Evolutionary conservation across 2,888 invertebrate genomes (phyloP), one percentile per base, ranked within the genome.

Genomic region (Sicus ferrugineus): DNA sequence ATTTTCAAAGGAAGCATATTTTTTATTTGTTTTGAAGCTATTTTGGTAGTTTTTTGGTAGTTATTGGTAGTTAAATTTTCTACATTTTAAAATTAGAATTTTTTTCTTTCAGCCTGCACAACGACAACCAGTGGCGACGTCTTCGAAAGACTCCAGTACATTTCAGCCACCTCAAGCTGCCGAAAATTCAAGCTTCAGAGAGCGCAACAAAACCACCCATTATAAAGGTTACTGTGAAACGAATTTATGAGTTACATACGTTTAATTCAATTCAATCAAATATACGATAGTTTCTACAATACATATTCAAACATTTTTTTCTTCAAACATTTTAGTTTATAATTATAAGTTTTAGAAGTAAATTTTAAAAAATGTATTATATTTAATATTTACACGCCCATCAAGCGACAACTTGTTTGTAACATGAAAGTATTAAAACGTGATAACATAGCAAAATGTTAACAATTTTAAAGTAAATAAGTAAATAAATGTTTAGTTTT

Each of bases 211-310:
- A 73, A 74, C 76, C 71, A 81, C 80, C 70, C 79, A 77, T 72
- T 83, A 81, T 72, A 82, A 79, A 76, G 83, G 81, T 76, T 83
- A 78, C 70, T 84, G 81, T 73, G 83, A 83, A 77, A 83, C 83
- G 74, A 83, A 83, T 81, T 81, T 83, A 77, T 83, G 82, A 79
- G 77, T 73, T 52, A n/a, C 30, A 9, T 11, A 58, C 16, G n/a
- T n/a, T n/a, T n/a, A n/a, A n/a, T n/a, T n/a, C n/a, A n/a, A n/a
- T n/a, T n/a, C 19, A 30, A 11, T 31, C 19, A 38, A 38, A 38
- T 38, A 9, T 38, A 38, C 6, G 6, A 38, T 9, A 9, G 38
- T 38, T 38, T 11, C 38, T 42, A n/a, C 28, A 54, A 9, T 23
- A 54, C 2, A 23, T 26, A 54, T 16, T 26, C 28, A 2, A 26